Base-by-base conservation (phyloP, 1,140 invertebrate species). In the Plectrocnemia conspersa region DNA sequence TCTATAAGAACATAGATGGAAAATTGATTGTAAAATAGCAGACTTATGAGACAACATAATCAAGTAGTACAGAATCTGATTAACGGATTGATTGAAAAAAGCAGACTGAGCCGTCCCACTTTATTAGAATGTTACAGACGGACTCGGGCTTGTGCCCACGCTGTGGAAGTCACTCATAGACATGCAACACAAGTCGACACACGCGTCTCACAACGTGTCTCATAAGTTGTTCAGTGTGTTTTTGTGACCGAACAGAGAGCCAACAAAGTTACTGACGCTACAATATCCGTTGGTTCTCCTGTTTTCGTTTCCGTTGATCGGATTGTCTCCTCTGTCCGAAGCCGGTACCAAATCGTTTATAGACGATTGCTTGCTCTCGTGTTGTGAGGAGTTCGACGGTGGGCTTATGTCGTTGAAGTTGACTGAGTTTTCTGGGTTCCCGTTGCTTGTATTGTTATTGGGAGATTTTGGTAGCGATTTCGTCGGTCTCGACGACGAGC, bases 151-250 rank as follows among this genome's bases (percentile, higher is more conserved):
- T 15, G 2, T 32, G 10, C 22, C 16, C 25, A 41, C 27, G 11
- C 33, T 46, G 22, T 49, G 25, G 41, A 46, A 27, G 32, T 58
- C 35, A 11, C 18, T 13, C 18, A 54, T 44, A 10, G 42, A 23
- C 22, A 44, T 9, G 35, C 56, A 58, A 33, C 56, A 58, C 35
- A 54, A 25, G 10, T 10, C 44, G 3, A 42, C 16, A 24, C 49
- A 53, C 25, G 35, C 33, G 11, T 29, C 35, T 48, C 44, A 54
- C 50, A 49, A 47, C n/a, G 18, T 44, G 18, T 60, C 53, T 60
- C 58, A 60, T 60, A 60, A 60, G 18, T 46, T 44, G 29, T 29
- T 50, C 9, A 48, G n/a, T 3, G 29, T 21, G 19, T 15, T 46
- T 35, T 49, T 45, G 27, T 41, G 23, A 9, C 41, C 49, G 29